phyloP scores from a whole-genome alignment of 2,797 vertebrate genomes.

The Phrynocephalus guinanensis region DNA sequence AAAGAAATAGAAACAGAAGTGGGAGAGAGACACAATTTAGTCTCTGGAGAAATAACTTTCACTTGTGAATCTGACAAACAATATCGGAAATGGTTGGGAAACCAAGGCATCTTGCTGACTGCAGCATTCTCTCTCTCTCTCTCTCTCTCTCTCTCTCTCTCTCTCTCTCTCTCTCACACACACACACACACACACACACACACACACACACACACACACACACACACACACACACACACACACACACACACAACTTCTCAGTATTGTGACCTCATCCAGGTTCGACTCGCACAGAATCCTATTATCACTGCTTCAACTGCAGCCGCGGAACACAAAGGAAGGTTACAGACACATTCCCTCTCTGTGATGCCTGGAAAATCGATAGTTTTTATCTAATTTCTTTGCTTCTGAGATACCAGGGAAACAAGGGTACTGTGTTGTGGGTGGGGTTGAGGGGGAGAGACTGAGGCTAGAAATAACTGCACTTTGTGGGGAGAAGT shows the following conservation, averaged over 20 bases:
- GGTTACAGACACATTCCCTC: constrained; percentile 57
- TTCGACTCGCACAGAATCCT: constrained; percentile 63
- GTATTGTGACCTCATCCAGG: constrained; percentile 66
- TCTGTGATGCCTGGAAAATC: constrained; percentile 56
- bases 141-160: not conserved
- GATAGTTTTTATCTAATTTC: constrained; percentile 70
- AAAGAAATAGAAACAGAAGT: not conserved
- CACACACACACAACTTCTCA: constrained; percentile 34
- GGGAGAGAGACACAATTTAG: constrained; percentile 28
- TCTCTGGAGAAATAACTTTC: constrained; percentile 73
- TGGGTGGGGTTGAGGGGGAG: constrained; percentile 44
- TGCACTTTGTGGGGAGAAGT: constrained; percentile 28
- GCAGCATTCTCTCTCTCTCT: constrained; percentile 53
- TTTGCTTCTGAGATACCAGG: constrained; percentile 63
- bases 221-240: not conserved
- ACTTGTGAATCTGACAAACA: constrained; percentile 63
- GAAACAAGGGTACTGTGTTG: constrained; percentile 61
- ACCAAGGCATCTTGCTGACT: constrained; percentile 59
- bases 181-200: not conserved
- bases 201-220: not conserved
- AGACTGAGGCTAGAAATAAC: constrained; percentile 55
- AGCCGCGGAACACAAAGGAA: constrained; percentile 68
- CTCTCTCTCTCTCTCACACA: no score
- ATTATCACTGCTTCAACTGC: constrained; percentile 68
- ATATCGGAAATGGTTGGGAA: constrained; percentile 67